Evolutionary conservation across 2,113 vertebrate species (phyloP).

Genomic region (Machaerirhynchus nigripectus): DNA sequence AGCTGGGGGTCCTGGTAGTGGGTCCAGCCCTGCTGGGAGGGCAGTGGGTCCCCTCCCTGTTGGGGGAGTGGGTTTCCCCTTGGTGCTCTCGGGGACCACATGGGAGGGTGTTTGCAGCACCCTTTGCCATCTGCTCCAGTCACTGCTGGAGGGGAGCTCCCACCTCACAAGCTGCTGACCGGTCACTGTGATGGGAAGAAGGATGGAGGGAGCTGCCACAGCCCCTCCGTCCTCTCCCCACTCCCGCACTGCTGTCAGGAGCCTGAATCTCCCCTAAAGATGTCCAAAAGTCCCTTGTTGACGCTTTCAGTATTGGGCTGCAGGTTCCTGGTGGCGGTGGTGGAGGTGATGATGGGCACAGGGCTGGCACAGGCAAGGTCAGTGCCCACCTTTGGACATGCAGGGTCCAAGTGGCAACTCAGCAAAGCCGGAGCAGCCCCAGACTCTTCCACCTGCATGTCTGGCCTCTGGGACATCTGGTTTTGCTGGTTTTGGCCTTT

Average conservation of each 20-base stretch:
- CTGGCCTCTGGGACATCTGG: neutral
- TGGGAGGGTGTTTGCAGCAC: neutral
- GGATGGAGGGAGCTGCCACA: rapidly evolving
- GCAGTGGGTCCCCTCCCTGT: too few relatives aligned
- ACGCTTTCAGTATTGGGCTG: neutral
- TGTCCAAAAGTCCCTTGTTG: neutral
- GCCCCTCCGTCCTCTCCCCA: neutral
- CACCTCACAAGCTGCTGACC: slow-evolving; percentile 27
- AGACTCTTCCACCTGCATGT: neutral
- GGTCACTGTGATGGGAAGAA: slow-evolving; percentile 52
- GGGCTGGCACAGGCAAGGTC: neutral
- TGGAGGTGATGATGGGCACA: neutral
- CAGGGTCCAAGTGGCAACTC: neutral
- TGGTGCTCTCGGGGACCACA: rapidly evolving
- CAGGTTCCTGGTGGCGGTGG: neutral
- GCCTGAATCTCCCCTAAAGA: neutral
- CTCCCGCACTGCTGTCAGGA: neutral
- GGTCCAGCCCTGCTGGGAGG: neutral
- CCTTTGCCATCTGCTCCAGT: neutral
- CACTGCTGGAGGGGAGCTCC: neutral
- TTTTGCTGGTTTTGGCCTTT: neutral
- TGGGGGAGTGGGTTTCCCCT: neutral
- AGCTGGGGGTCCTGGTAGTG: neutral
- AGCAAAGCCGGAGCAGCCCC: neutral
- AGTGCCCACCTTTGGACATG: neutral